Base-by-base conservation (phyloP, 2,113 vertebrate genomes). In the Ondatra zibethicus region DNA sequence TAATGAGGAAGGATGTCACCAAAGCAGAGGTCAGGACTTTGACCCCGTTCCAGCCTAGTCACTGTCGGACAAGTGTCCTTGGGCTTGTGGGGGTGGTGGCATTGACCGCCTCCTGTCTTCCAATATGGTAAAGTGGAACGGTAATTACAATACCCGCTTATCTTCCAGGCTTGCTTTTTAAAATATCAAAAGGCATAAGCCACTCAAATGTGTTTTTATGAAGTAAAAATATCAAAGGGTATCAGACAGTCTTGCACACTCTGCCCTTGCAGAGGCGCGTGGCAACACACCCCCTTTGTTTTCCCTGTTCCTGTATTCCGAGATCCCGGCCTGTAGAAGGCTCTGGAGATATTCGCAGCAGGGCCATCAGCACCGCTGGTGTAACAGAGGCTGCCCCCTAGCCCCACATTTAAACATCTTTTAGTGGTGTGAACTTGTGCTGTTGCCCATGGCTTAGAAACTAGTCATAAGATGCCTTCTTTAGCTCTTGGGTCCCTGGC, bases 321-420 rank as follows among this genome's bases (percentile, higher is more conserved):
- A 73, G 70, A 88, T 61, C 82, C n/a, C 66, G 9, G 23, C 23
- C 36, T 58, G n/a, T 25, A 91, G 47, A 78, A 45, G 63, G 12
- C 39, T 70, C 14, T 19, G 61, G 75, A 42, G 6, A 36, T 7
- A 0, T 23, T 70, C 16, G 5, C 12, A 36, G 7, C 13, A 50
- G 17, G 4, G 23, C 1, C 45, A 19, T 36, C 2, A 52, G 33
- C 29, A n/a, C 11, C 23, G 23, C 16, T n/a, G 50, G 1, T 80
- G 4, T 52, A 50, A 61, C 7, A 73, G 29, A 36, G 39, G 21
- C 36, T 1, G 11, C 8, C 0, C 16, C 19, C n/a, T 19, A 0
- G 2, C 1, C 23, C 45, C n/a, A 7, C 23, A 50, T 65, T 81
- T 93, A 45, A 55, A 29, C 70, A 45, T 45, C 36, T 39, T 58